Conservation (phyloP, 2,113 vertebrate genomes). For the Carollia perspicillata region DNA sequence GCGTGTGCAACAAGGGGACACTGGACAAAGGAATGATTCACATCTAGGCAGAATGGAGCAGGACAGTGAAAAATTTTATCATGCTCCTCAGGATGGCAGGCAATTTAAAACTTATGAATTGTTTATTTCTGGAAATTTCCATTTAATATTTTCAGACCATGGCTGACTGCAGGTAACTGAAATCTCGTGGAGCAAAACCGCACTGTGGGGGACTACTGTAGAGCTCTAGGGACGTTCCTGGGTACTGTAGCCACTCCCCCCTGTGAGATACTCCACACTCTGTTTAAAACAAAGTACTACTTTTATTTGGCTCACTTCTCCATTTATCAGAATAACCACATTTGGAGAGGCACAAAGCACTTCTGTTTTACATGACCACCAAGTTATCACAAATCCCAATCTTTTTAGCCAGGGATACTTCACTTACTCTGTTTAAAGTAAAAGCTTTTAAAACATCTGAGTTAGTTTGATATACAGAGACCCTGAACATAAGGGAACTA, state of each 20-base stretch:
- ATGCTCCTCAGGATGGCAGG: not conserved
- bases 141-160: not conserved
- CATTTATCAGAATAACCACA: constrained; percentile 74
- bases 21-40: not conserved
- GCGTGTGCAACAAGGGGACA: not conserved
- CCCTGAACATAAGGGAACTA: constrained; percentile 52
- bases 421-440: constrained; percentile 59
- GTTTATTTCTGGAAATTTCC: not conserved
- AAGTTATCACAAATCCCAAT: constrained; percentile 72
- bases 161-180: not conserved
- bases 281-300: constrained; percentile 37
- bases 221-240: not conserved
- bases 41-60: not conserved
- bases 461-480: constrained; percentile 46
- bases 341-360: constrained; percentile 69
- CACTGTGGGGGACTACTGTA: not conserved
- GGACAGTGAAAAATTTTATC: not conserved
- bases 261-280: not conserved
- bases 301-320: constrained; percentile 62
- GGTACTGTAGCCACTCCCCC: no score
- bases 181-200: not conserved
- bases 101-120: not conserved
- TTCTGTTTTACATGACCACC: constrained; percentile 68
- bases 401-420: constrained; percentile 65
- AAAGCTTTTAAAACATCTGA: constrained; percentile 58